phyloP scores from a whole-genome alignment of 2,797 vertebrate genomes.

The Psittacula echo region DNA sequence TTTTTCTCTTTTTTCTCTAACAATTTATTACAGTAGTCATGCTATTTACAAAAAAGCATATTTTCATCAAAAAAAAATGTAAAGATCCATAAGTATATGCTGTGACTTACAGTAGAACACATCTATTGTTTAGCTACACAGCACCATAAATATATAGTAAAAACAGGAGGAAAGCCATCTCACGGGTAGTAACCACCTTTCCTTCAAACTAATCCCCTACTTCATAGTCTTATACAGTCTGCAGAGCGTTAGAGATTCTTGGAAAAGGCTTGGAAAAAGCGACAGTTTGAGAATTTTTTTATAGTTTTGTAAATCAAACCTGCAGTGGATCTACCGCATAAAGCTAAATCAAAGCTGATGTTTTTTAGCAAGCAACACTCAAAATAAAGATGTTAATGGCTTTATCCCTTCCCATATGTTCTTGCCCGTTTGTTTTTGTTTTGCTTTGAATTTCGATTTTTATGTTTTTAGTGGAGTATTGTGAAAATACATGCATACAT shows the following conservation, averaged over 20 bases:
- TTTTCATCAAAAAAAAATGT: neutral
- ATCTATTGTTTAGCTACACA: neutral
- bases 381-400: neutral
- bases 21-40: neutral
- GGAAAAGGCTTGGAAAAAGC: neutral
- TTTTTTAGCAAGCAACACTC: neutral
- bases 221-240: neutral
- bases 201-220: neutral
- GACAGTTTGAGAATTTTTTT: neutral
- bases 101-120: neutral
- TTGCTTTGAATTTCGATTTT: slow-evolving; percentile 4
- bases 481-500: neutral
- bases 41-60: neutral
- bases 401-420: slow-evolving; percentile 11
- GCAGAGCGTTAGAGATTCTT: neutral
- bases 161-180: neutral
- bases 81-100: neutral
- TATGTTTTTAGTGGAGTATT: neutral
- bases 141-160: neutral
- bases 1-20: neutral
- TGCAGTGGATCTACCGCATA: neutral
- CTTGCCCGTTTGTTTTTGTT: neutral
- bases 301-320: neutral
- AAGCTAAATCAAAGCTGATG: slow-evolving; percentile 19
- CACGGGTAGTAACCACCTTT: neutral